A percentile compares a stretch with the other conserved stretches of the same genome.
Evolutionary conservation across 2,888 invertebrate genomes (phyloP).

Genomic region (Drosophila cyrtoloma): DNA sequence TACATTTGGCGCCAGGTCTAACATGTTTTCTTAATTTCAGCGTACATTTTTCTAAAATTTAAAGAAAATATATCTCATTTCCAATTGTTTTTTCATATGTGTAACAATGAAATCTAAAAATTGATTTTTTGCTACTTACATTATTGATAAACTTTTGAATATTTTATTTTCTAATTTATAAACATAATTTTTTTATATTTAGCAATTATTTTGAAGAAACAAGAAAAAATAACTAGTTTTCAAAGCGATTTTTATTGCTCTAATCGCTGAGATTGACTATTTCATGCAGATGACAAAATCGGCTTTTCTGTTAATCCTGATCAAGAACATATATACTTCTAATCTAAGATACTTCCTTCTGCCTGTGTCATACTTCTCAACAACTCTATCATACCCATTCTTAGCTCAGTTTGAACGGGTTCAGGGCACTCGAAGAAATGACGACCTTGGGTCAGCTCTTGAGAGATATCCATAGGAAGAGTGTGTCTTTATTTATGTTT

Average conservation of each 20-base stretch:
- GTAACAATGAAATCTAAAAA: too few relatives aligned
- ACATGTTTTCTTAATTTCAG: too few relatives aligned
- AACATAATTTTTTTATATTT: too few relatives aligned
- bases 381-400: neutral
- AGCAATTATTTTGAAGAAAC: too few relatives aligned
- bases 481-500: neutral
- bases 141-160: too few relatives aligned
- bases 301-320: neutral
- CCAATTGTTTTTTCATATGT: too few relatives aligned
- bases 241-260: neutral
- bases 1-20: too few relatives aligned
- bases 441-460: conserved; percentile 37
- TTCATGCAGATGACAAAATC: neutral
- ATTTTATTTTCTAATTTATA: too few relatives aligned
- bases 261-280: neutral
- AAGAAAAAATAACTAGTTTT: too few relatives aligned
- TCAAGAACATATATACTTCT: neutral
- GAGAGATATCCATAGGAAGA: conserved; percentile 15
- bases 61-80: too few relatives aligned
- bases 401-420: neutral
- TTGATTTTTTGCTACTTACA: too few relatives aligned
- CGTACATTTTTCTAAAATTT: too few relatives aligned
- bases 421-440: conserved; percentile 24
- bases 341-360: neutral
- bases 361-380: neutral